phyloP scores from a whole-genome alignment of 2,888 invertebrate genomes.

The Melieria omissa region DNA sequence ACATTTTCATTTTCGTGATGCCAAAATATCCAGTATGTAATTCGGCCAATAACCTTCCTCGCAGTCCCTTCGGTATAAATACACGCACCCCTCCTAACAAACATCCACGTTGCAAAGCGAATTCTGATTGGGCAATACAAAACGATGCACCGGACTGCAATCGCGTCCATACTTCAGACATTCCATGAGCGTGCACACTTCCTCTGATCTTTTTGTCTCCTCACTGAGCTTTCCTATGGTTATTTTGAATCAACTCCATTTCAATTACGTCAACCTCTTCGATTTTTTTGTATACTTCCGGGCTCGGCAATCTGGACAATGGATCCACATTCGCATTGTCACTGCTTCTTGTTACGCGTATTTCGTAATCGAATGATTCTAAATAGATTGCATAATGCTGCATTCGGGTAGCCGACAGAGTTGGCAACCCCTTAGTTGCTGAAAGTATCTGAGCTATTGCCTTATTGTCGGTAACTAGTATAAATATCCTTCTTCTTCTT shows the following conservation, averaged over 20 bases:
- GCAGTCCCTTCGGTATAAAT: no score
- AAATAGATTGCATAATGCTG: conserved; percentile 45
- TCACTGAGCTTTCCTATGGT: conserved; percentile 24
- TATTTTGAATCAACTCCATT: conserved; percentile 29
- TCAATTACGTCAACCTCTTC: conserved; percentile 32
- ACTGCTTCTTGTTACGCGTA: conserved; percentile 23
- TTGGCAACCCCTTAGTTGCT: conserved; percentile 10
- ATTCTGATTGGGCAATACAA: no score
- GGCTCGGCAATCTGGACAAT: conserved; percentile 22
- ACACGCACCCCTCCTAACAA: no score
- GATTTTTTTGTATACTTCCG: conserved; percentile 8
- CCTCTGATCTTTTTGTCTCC: conserved; percentile 19
- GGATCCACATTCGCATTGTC: conserved; percentile 36
- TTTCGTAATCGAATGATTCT: conserved; percentile 26
- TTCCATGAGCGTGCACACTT: background rate
- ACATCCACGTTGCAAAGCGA: no score
- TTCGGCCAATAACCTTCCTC: no score
- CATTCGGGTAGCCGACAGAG: conserved; percentile 25
- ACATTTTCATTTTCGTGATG: no score
- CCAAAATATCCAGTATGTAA: no score
- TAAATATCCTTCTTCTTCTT: no score
- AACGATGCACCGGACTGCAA: conserved; percentile 13
- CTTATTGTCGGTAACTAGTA: conserved; percentile 48
- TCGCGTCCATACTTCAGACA: conserved; percentile 20
- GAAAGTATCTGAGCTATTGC: conserved; percentile 39